Percentiles rank a stretch among this genome's conserved stretches.
Conservation (phyloP, 2,797 vertebrate species). For the Rousettus madagascariensis region DNA sequence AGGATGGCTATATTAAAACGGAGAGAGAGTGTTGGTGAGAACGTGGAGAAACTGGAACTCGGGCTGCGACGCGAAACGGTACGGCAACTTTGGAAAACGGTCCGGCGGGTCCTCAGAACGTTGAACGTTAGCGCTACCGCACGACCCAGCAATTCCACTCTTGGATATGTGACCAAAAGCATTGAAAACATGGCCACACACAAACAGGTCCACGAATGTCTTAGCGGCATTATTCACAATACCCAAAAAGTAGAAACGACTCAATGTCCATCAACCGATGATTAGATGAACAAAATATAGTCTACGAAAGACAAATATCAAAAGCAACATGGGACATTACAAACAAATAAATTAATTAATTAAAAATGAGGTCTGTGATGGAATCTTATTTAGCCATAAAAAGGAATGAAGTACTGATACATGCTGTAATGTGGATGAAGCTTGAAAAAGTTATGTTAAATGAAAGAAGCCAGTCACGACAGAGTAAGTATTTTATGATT, state of each 20-base stretch:
- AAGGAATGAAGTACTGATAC: background rate
- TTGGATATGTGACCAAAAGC: background rate
- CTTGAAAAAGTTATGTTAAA: background rate
- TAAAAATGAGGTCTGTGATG: background rate
- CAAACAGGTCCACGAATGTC: background rate
- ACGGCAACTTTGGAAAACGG: background rate
- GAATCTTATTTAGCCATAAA: background rate
- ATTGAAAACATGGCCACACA: background rate
- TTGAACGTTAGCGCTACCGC: background rate
- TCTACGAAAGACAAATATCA: background rate
- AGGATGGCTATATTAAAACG: background rate
- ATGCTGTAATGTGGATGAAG: too few species aligned
- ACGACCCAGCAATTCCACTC: background rate
- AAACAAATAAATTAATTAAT: background rate
- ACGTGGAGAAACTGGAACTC: background rate
- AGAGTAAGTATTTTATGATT: fast-evolving
- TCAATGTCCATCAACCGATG: background rate
- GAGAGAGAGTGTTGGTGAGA: background rate
- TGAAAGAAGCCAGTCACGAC: background rate
- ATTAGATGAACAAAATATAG: background rate
- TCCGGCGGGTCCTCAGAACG: background rate
- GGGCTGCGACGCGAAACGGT: background rate
- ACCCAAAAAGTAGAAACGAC: background rate
- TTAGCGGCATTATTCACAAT: background rate
- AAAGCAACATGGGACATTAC: background rate